Base-by-base conservation (phyloP, 2,113 vertebrate genomes). In the Symphodus melops region DNA sequence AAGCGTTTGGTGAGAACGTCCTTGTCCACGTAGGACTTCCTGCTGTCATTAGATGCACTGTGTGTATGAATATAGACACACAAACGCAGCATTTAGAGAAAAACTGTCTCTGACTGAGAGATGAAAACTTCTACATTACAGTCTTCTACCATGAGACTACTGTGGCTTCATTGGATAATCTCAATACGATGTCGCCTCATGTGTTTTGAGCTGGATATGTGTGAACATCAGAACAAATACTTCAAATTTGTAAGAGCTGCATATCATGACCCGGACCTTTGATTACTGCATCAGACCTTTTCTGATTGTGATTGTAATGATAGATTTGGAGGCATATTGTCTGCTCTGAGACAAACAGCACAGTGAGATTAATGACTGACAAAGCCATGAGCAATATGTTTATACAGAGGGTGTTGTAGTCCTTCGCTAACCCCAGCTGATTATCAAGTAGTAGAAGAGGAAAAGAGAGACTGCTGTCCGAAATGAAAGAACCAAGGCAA, bases 231-330 rank as follows among this genome's bases (percentile, higher is more conserved):
- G 42, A 69, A 56, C 53, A 57, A 41, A 61, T 25, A 20, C 14
- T 52, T n/a, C 13, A n/a, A 16, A 19, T 4, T 44, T 41, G 23
- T 25, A 9, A 8, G 7, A 21, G 60, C 48, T 48, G 33, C n/a
- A 36, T 41, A 48, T 42, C 7, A 9, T 16, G 11, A 19, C 44
- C 39, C 5, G 3, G 21, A 3, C 42, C 19, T 58, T 13, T 37
- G 17, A 13, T 16, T 56, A 21, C 68, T 55, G 28, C 51, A 44
- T 57, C 23, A 51, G 23, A 44, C 62, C 54, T 9, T 5, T 46
- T 69, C 56, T 25, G 61, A 56, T 61, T 69, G 69, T 85, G 76
- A 80, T 83, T 82, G 62, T 72, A 77, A 75, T 66, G 49, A 78
- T 44, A 68, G 52, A 57, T 75, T 58, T 60, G 61, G 78, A 77